Evolutionary conservation across 2,888 invertebrate species (phyloP).

Genomic region (Hedya salicella): DNA sequence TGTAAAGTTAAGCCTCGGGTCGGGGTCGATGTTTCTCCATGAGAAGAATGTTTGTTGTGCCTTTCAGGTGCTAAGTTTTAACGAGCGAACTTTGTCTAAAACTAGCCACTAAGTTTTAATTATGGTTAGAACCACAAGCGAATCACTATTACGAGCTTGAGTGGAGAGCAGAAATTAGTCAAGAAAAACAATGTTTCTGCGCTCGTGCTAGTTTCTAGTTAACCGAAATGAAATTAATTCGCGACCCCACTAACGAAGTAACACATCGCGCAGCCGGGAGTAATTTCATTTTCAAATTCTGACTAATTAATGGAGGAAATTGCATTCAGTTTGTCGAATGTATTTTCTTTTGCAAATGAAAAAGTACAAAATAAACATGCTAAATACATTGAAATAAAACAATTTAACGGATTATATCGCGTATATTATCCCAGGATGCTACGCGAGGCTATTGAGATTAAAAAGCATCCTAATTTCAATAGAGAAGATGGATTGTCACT

Average conservation of each 20-base stretch:
- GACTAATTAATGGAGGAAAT: conserved; percentile 7
- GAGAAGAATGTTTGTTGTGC: conserved; percentile 74
- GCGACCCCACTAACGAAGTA: conserved; percentile 19
- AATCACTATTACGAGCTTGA: conserved; percentile 63
- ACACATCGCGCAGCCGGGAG: conserved; percentile 3
- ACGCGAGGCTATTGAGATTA: too few species aligned
- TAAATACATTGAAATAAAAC: not conserved
- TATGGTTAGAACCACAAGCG: conserved; percentile 66
- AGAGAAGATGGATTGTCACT: too few species aligned
- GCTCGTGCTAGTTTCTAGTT: conserved; percentile 44
- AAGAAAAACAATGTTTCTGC: conserved; percentile 50
- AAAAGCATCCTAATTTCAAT: too few species aligned
- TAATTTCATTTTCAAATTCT: conserved; percentile 5
- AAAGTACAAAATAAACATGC: not conserved
- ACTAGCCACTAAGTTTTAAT: conserved; percentile 79
- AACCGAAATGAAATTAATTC: conserved; percentile 36
- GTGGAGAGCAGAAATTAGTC: conserved; percentile 55
- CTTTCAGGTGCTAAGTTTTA: conserved; percentile 78
- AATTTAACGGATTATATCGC: too few species aligned
- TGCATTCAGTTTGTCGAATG: not conserved
- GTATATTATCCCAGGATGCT: too few species aligned
- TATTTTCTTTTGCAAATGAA: not conserved
- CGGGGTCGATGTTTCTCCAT: conserved; percentile 61
- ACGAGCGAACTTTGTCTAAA: conserved; percentile 77
- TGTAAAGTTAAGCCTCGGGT: conserved; percentile 47